Evolutionary conservation across 2,888 invertebrate species (phyloP), one percentile per base, ranked within the genome.

Genomic region (Drosophila melanosoma): DNA sequence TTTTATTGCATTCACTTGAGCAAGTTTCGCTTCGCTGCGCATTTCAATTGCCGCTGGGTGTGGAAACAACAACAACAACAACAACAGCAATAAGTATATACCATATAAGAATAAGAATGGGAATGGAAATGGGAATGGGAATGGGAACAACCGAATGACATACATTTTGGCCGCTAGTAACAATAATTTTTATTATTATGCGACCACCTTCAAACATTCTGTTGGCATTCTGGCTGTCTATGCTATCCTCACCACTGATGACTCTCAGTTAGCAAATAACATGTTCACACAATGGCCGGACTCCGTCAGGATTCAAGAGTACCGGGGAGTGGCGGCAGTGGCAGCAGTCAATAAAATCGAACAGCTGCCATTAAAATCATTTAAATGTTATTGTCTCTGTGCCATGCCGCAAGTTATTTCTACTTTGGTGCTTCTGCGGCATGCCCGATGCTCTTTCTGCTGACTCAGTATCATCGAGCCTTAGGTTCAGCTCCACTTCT

Each of bases 331-430:
- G 15, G 57, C 40, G 36, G 67, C 38, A 17, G 15, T n/a, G n/a
- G 48, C 72, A 73, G 73, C 65, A 90, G 90, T 87, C 90, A 90
- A 87, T 87, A 87, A 87, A 87, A 87, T 87, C 89, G 87, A 87
- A 87, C 90, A 90, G 86, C 89, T 87, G 90, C 89, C 89, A 87
- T 87, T 87, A 87, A 90, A 87, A 87, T 87, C 87, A 87, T 87
- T 90, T 87, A 87, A 87, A 87, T 87, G 87, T 87, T 87, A 87
- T 87, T 87, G 87, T 87, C 87, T 87, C 76, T 81, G 77, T 81
- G 74, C 72, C 71, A 60, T 73, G 82, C 82, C 82, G 79, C 83
- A 82, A 84, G 89, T 80, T 87, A 84, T 82, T 86, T 87, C 89
- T 82, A 84, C 89, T 77, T 73, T 89, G 89, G 87, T 85, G 85